These are phyloP conservation scores for Leucania comma DNA, from an alignment of 2,888 invertebrate species.

Conservation along the genomic window DNA sequence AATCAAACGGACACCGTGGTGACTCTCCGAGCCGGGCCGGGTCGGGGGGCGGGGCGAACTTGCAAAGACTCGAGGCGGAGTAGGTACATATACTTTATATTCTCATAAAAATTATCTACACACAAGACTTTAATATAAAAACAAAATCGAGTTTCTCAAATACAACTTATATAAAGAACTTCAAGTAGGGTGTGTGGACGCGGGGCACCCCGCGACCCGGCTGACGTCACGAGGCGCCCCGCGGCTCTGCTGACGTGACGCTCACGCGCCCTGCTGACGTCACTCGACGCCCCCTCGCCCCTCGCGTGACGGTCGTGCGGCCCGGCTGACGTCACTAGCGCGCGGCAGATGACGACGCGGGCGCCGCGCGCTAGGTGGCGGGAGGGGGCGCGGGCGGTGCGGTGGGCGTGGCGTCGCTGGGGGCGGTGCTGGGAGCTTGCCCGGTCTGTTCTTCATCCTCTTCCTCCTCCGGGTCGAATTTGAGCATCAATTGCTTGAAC, in stretches of 20 bases:
- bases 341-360: slow-evolving; percentile 45
- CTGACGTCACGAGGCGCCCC: slow-evolving; percentile 22
- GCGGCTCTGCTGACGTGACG: slow-evolving; percentile 70
- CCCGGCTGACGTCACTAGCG: slow-evolving; percentile 63
- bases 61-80: slow-evolving; percentile 81
- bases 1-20: slow-evolving; percentile 47
- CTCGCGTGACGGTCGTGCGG: slow-evolving; percentile 54
- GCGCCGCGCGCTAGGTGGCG: slow-evolving; percentile 69
- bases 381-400: slow-evolving; percentile 68
- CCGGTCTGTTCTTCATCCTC: slow-evolving; percentile 92
- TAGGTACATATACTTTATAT: slow-evolving; percentile 89
- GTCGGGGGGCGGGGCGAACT: slow-evolving; percentile 62
- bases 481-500: slow-evolving; percentile 96
- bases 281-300: slow-evolving; percentile 45
- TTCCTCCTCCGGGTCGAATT: slow-evolving; percentile 95
- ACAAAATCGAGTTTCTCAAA: slow-evolving; percentile 86
- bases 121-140: slow-evolving; percentile 88
- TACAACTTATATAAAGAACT: slow-evolving; percentile 82
- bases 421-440: slow-evolving; percentile 80
- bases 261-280: slow-evolving; percentile 44
- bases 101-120: slow-evolving; percentile 90
- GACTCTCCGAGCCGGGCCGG: slow-evolving; percentile 44
- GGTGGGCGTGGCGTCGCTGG: slow-evolving; percentile 79
- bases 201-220: slow-evolving; percentile 57
- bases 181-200: slow-evolving; percentile 50